phyloP scores from a whole-genome alignment of 1,140 invertebrate genomes.

The Bombus sylvicola region DNA sequence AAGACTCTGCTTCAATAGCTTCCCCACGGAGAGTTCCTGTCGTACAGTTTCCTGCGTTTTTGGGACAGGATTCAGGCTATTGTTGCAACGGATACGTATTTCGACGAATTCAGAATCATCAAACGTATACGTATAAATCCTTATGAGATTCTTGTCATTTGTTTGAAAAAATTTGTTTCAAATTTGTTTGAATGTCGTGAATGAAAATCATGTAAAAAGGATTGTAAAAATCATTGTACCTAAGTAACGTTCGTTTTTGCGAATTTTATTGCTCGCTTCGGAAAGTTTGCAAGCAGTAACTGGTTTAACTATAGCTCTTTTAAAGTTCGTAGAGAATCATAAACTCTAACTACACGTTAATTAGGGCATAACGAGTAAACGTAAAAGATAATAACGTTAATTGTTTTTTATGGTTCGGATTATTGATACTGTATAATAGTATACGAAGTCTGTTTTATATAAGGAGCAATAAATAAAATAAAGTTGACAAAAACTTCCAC shows the following conservation, averaged over 20 bases:
- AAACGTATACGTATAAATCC: too few relatives aligned
- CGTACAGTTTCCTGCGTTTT: neutral
- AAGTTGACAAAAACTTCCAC: conserved; percentile 12
- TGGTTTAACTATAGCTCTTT: too few relatives aligned
- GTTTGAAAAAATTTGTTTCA: too few relatives aligned
- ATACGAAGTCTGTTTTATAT: neutral
- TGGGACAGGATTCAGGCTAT: too few relatives aligned
- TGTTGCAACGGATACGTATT: too few relatives aligned
- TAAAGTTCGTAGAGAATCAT: too few relatives aligned
- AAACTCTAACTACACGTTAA: neutral
- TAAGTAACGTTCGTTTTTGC: neutral
- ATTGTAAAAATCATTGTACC: neutral
- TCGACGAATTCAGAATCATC: too few relatives aligned
- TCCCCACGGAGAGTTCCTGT: neutral
- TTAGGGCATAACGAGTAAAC: neutral
- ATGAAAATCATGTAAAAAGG: too few relatives aligned
- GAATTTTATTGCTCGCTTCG: neutral
- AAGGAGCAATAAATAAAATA: neutral
- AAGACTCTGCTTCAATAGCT: too few relatives aligned
- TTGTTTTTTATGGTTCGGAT: neutral
- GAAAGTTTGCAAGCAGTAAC: neutral
- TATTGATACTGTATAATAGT: neutral
- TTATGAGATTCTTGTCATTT: too few relatives aligned
- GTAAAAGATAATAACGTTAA: neutral
- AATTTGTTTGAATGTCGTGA: too few relatives aligned